Base-by-base conservation (phyloP, 2,797 vertebrate genomes). In the Crax fasciolata region DNA sequence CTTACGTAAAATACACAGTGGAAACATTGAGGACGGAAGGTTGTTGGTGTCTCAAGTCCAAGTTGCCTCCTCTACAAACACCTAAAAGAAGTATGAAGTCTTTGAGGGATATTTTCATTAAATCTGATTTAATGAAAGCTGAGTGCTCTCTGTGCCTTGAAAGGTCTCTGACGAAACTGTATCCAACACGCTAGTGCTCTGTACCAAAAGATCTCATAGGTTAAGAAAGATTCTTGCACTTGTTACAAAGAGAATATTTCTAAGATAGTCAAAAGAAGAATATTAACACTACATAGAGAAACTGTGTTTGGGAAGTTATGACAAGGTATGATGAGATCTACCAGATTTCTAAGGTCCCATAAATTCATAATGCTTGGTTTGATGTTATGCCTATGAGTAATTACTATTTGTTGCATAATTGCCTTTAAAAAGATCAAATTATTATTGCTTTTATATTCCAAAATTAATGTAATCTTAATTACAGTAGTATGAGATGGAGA, bases 161-260 rank as follows among this genome's bases (percentile, higher is more conserved):
- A 58, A 84, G 23, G 10, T n/a, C 3, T 7, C 10, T 61, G 23
- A 65, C 39, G 19, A 61, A 70, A 73, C 52, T 8, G 5, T 3
- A 13, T 44, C 8, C 38, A 70, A 72, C 25, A 52, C 0, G 0
- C 2, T 49, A 73, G 24, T 12, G 2, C 6, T 46, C 38, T 35
- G 49, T 76, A 76, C 61, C 1, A 52, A 84, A 89, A 38, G 32
- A 44, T 28, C 30, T 59, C 6, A 10, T 5, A 62, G 9, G 7
- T 32, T 58, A 32, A 12, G 82, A 35, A 7, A 51, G 21, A 44
- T 61, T 91, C 25, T 61, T 35, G 27, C 28, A 27, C 21, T 55
- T 91, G 62, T 8, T 76, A 46, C 8, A 28, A 65, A 83, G 35
- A 62, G 1, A 77, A 10, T 54, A 62, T 85, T 85, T 90, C 25